Percentiles rank a stretch among this genome's conserved stretches.
phyloP scores from a whole-genome alignment of 2,113 vertebrate species.

The Anoplopoma fimbria region DNA sequence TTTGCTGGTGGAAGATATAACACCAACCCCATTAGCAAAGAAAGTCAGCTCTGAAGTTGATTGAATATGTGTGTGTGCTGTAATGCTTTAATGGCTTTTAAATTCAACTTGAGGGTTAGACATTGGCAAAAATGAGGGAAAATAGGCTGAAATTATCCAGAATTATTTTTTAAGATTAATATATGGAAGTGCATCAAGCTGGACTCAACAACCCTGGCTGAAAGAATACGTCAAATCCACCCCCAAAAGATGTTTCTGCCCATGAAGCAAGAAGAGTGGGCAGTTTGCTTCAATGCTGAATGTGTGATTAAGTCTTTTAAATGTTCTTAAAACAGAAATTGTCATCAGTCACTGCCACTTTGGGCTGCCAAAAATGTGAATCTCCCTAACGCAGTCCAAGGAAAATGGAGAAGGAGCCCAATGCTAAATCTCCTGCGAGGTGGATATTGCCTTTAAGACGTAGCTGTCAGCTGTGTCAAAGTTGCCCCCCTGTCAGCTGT shows the following conservation, averaged over 20 bases:
- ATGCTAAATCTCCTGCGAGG: conserved; percentile 19
- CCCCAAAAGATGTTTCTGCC: neutral
- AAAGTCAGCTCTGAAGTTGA: neutral
- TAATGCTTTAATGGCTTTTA: neutral
- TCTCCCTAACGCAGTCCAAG: neutral
- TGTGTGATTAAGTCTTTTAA: neutral
- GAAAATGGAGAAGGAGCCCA: neutral
- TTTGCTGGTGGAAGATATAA: conserved; percentile 11
- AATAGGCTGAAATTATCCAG: neutral
- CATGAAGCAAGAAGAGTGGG: neutral
- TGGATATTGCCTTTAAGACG: conserved; percentile 44
- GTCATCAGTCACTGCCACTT: conserved; percentile 9
- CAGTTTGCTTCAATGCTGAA: neutral
- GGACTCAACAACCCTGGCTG: neutral
- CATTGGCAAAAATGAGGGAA: neutral
- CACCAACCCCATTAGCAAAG: neutral
- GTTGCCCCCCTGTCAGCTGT: conserved; percentile 46
- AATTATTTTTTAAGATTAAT: neutral
- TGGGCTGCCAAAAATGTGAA: conserved; percentile 10
- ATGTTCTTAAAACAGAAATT: conserved; percentile 24
- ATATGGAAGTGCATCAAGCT: neutral
- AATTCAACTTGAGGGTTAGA: neutral
- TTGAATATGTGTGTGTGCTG: neutral
- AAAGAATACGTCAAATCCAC: neutral
- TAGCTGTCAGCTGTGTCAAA: conserved; percentile 65